Conservation (phyloP, 2,797 vertebrate genomes). For the Thaleichthys pacificus region DNA sequence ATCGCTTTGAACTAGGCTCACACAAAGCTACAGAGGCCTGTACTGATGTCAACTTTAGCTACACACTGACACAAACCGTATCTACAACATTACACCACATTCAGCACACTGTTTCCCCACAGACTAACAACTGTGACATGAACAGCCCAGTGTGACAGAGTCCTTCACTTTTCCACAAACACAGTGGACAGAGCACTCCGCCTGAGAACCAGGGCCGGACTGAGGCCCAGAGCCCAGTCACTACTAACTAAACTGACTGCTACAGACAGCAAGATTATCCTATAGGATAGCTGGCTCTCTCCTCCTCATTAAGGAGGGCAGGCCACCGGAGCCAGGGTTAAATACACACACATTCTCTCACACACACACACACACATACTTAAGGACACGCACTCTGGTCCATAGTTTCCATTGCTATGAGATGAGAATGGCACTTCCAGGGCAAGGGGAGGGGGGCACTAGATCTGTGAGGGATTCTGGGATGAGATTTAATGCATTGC, state of each 20-base stretch:
- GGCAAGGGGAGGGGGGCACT: no score
- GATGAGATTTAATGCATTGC: no score
- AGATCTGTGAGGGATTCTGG: no score
- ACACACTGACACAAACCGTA: background rate
- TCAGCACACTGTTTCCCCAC: background rate
- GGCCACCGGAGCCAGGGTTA: background rate
- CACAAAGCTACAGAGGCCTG: no score
- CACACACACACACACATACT: slow-evolving; percentile 18
- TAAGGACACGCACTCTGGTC: slow-evolving; percentile 18
- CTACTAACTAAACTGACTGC: no score
- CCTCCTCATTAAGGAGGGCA: no score
- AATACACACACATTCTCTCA: slow-evolving; percentile 15
- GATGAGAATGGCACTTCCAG: no score
- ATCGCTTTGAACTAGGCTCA: background rate
- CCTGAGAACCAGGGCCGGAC: background rate
- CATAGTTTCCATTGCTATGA: no score
- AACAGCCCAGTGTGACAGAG: background rate
- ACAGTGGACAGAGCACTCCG: background rate
- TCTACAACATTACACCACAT: slow-evolving; percentile 7
- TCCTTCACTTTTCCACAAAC: background rate
- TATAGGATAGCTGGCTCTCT: no score
- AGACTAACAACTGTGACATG: slow-evolving; percentile 20
- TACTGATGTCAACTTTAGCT: background rate
- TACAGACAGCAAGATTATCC: no score
- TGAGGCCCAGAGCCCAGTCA: no score